These are phyloP conservation scores for Pipistrellus kuhlii DNA, from an alignment of 2,797 vertebrate genomes.

Conservation along the genomic window DNA sequence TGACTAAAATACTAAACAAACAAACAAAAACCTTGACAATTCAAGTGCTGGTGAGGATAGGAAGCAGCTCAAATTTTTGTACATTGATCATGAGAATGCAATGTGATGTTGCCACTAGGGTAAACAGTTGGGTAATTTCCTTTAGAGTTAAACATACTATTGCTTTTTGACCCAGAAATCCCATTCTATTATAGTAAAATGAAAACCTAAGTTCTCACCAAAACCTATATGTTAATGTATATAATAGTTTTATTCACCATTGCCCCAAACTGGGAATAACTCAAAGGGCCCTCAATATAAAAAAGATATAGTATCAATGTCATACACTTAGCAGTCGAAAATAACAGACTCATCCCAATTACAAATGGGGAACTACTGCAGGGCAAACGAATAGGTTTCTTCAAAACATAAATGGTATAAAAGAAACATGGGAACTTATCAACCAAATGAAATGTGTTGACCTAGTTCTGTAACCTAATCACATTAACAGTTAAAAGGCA, in stretches of 20 bases:
- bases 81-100: neutral
- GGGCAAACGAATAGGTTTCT: neutral
- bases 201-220: neutral
- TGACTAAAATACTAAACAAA: neutral
- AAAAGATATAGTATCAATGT: neutral
- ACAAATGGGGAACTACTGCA: neutral
- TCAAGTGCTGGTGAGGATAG: neutral
- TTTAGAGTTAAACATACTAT: neutral
- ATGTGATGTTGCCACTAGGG: neutral
- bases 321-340: neutral
- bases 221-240: neutral
- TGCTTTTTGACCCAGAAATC: neutral
- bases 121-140: neutral
- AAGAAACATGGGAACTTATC: neutral
- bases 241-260: neutral
- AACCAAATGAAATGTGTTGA: neutral
- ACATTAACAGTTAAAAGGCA: neutral
- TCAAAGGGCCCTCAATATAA: neutral
- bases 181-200: neutral
- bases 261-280: neutral
- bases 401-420: neutral
- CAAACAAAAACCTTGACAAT: neutral
- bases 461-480: neutral
- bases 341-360: neutral
- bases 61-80: neutral